A percentile compares a stretch with the other conserved stretches of the same genome.
These are phyloP conservation scores for Orientallactaga sibirica DNA, from an alignment of 2,797 vertebrate species.

Conservation along the genomic window DNA sequence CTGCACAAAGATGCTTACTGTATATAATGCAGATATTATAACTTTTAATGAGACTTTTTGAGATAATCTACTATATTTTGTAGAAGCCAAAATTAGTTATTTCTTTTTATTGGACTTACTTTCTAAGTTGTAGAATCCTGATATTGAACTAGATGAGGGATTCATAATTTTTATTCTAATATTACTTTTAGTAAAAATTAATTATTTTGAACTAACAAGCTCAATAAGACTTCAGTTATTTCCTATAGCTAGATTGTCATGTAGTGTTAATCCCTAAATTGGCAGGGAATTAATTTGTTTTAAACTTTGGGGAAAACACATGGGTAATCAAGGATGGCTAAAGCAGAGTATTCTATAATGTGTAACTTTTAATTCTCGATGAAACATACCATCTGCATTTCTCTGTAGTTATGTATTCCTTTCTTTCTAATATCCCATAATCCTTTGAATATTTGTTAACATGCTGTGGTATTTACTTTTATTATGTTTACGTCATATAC, in stretches of 20 bases:
- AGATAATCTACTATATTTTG: background rate
- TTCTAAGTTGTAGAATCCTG: constrained; percentile 19
- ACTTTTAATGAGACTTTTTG: constrained; percentile 35
- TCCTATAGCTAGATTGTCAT: background rate
- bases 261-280: constrained; percentile 31
- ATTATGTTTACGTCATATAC: constrained; percentile 37
- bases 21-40: constrained; percentile 31
- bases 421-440: background rate
- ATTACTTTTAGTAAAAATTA: constrained; percentile 52
- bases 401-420: background rate
- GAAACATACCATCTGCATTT: constrained; percentile 15
- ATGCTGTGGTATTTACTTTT: background rate
- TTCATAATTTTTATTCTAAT: background rate
- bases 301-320: constrained; percentile 27
- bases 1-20: constrained; percentile 5
- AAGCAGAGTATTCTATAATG: background rate
- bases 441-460: constrained; percentile 3
- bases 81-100: background rate
- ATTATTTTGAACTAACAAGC: constrained; percentile 48
- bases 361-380: constrained; percentile 23
- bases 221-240: constrained; percentile 32
- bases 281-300: constrained; percentile 40
- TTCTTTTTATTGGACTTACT: background rate
- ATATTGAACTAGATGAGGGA: background rate
- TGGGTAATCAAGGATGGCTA: background rate